Evolutionary conservation across 2,888 invertebrate species (phyloP).

Genomic region (Myopa testacea): DNA sequence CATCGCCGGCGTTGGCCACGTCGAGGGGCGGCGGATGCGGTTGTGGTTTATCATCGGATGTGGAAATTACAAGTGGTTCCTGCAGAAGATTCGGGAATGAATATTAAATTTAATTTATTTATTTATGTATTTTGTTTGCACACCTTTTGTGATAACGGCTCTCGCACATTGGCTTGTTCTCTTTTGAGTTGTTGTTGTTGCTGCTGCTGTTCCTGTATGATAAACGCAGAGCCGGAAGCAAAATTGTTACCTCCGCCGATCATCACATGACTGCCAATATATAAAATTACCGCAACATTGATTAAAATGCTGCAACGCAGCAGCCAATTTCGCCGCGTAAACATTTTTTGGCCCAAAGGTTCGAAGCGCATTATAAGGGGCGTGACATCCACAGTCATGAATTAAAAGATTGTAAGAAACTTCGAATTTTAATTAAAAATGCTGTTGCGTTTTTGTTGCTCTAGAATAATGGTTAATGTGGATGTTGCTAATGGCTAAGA

Average conservation of each 20-base stretch:
- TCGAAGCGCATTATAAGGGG: constrained; percentile 59
- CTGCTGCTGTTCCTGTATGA: constrained; percentile 65
- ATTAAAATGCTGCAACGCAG: constrained; percentile 81
- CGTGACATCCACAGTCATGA: constrained; percentile 37
- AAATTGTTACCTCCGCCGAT: constrained; percentile 67
- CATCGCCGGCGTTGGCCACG: constrained; percentile 30
- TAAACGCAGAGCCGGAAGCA: constrained; percentile 59
- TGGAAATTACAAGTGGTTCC: constrained; percentile 49
- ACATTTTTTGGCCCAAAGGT: constrained; percentile 66
- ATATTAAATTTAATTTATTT: not conserved
- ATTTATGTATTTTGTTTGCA: constrained; percentile 22
- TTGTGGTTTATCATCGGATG: constrained; percentile 55
- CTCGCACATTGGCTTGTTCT: constrained; percentile 52
- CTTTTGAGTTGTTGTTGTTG: constrained; percentile 46
- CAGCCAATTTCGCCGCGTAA: constrained; percentile 77
- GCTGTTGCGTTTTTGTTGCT: not conserved
- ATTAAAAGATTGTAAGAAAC: not conserved
- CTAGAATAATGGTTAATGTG: too few species aligned
- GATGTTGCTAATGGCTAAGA: too few species aligned
- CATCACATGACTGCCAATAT: constrained; percentile 77
- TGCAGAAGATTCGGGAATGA: constrained; percentile 33
- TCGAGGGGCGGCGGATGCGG: constrained; percentile 38
- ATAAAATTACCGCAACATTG: constrained; percentile 78
- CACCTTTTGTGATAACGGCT: constrained; percentile 52
- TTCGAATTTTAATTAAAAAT: not conserved